Base-by-base conservation (phyloP, 2,113 vertebrate species). In the Rousettus leschenaultii region DNA sequence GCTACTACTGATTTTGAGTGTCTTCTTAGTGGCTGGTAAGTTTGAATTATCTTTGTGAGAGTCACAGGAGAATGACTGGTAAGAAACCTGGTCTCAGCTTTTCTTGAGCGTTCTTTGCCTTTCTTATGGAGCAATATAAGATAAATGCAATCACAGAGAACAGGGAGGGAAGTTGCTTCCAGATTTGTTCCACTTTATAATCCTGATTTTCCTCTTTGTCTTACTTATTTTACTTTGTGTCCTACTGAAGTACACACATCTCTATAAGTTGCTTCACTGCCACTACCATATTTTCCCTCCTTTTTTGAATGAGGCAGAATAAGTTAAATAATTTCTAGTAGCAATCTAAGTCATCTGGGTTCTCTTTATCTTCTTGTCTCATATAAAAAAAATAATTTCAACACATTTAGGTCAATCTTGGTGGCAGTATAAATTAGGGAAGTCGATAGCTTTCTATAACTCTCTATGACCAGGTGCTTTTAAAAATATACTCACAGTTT, bases 1-100 rank as follows among this genome's bases (percentile, higher is more conserved):
- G 33, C 57, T 91, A 3, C 57, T 86, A 48, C 55, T 65, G 48
- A 40, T 95, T 61, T 82, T 98, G 94, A 85, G 97, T 1, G 0
- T 89, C 71, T 35, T 94, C 90, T 71, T 57, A n/a, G 79, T 61
- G 89, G 21, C 14, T 65, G 98, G 98, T 99, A 96, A 98, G 98
- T 98, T 6, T 66, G 55, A 90, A 13, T 45, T 55, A 30, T 82
- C 55, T 86, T 86, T 91, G 87, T 61, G 57, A 68, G 45, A 18
- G 43, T 38, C 40, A 61, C 68, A 82, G 68, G 73, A 26, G 40
- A 90, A 88, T 7, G 10, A 18, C 45, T 48, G 65, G 3, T 30
- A 28, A 93, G 33, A 48, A 83, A 92, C 71, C 5, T 89, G 90
- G 53, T 63, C 45, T 1, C 30, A 86, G 96, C 16, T 65, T 38